A percentile compares a stretch with the other conserved stretches of the same genome.
phyloP scores from a whole-genome alignment of 1,140 invertebrate genomes.

The Anoplophora glabripennis region DNA sequence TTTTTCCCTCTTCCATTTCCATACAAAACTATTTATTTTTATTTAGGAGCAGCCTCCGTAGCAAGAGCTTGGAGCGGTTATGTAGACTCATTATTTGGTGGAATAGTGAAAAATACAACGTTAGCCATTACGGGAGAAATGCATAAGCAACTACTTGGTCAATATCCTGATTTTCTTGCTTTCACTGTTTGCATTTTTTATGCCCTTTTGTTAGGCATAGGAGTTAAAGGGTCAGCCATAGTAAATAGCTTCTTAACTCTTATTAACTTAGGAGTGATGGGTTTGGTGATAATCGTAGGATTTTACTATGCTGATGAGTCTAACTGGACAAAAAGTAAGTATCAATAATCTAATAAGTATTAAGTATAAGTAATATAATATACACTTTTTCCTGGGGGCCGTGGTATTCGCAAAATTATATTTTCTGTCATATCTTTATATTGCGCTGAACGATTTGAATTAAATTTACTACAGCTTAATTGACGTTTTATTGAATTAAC shows the following conservation, averaged over 20 bases:
- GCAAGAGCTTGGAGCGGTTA: constrained; percentile 92
- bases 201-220: constrained; percentile 68
- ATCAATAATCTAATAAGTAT: no score
- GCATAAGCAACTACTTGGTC: constrained; percentile 66
- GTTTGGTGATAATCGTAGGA: constrained; percentile 70
- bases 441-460: no score
- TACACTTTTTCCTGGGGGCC: no score
- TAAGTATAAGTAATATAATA: no score
- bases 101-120: constrained; percentile 78
- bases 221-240: constrained; percentile 83
- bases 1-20: no score
- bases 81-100: constrained; percentile 78
- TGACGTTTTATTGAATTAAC: no score
- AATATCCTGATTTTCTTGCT: constrained; percentile 80
- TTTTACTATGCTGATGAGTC: constrained; percentile 74
- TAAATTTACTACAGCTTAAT: no score
- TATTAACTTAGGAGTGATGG: constrained; percentile 74
- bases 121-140: constrained; percentile 67
- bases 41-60: constrained; percentile 78
- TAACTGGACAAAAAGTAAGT: constrained; percentile 74
- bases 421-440: no score
- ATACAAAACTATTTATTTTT: background rate
- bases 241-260: constrained; percentile 80
- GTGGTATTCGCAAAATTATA: no score
- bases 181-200: constrained; percentile 72